Percentiles rank a stretch among this genome's conserved stretches.
phyloP scores from a whole-genome alignment of 2,113 vertebrate species.

The Delphinapterus leucas region DNA sequence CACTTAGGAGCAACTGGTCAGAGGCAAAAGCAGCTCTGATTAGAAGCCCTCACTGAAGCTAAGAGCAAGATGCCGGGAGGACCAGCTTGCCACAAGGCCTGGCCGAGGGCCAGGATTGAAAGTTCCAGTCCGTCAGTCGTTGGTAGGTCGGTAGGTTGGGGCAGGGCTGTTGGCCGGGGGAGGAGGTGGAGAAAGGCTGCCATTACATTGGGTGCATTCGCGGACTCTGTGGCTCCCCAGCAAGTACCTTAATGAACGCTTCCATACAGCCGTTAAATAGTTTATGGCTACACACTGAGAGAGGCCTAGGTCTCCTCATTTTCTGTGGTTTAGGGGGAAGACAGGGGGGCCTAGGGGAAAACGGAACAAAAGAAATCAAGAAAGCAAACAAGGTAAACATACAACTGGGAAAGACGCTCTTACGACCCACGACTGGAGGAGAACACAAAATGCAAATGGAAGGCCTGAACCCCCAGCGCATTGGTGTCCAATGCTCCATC shows the following conservation, averaged over 20 bases:
- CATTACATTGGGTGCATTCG: slow-evolving; percentile 84
- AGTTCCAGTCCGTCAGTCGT: not conserved
- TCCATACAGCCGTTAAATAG: slow-evolving; percentile 99
- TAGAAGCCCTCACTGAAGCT: slow-evolving; percentile 30
- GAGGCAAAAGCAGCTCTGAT: not conserved
- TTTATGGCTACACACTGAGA: slow-evolving; percentile 98
- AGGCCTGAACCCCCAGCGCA: not conserved
- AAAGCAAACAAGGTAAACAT: slow-evolving; percentile 82
- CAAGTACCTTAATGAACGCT: slow-evolving; percentile 98
- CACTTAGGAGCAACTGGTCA: not conserved
- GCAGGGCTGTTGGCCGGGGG: slow-evolving; percentile 38
- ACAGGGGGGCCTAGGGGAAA: slow-evolving; percentile 95
- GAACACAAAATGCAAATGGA: slow-evolving; percentile 7
- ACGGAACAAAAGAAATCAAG: slow-evolving; percentile 86
- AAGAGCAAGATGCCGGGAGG: not conserved
- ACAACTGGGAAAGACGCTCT: slow-evolving; percentile 71
- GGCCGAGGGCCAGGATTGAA: not conserved
- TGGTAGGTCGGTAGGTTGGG: not conserved
- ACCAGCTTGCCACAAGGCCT: not conserved
- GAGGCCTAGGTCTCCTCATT: slow-evolving; percentile 99
- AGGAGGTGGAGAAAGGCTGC: slow-evolving; percentile 77
- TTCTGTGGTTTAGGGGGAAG: slow-evolving; percentile 99
- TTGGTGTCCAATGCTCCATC: slow-evolving; percentile 38
- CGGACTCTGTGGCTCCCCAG: slow-evolving; percentile 84
- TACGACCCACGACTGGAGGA: slow-evolving; percentile 9